Evolutionary conservation across 2,113 vertebrate species (phyloP), one percentile per base, ranked within the genome.

Genomic region (Gulo gulo): DNA sequence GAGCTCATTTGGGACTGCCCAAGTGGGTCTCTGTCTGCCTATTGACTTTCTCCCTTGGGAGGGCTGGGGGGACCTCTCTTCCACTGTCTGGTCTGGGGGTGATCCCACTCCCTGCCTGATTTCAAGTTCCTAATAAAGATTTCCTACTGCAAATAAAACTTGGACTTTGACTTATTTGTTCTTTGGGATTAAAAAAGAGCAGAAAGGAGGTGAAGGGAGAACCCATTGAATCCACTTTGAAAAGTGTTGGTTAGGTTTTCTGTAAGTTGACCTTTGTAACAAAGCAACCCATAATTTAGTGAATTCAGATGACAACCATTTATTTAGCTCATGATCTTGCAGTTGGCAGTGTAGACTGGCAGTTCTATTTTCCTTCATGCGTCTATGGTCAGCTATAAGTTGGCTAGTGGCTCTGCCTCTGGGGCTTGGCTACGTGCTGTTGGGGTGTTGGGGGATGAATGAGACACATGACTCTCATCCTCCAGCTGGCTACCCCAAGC

Each of bases 111-210:
- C 61, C 34, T 87, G 36, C 39, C 84, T 63, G 36, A 91, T 76
- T 26, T 69, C 61, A 5, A 81, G n/a, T 93, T 92, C 67, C 71
- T 76, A 96, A 96, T 97, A 97, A 97, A 98, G 42, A 47, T 88
- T 94, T 95, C 95, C 85, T 29, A 52, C 6, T 97, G 94, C 92
- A 98, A 93, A 88, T 86, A 65, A 71, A 59, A 94, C 31, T 69
- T 81, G 34, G 36, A 23, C 29, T 90, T 65, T 26, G 74, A 93
- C 1, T 2, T 13, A 26, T 96, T 97, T 94, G 73, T 92, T 65
- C n/a, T 80, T 88, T 55, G 87, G 55, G 52, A 84, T 71, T 80
- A 57, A 79, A 24, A 87, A 78, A 34, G 74, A 45, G n/a, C 23
- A 63, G 74, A 83, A 71, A n/a, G 57, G 57, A 47, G 13, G 52